Base-by-base conservation (phyloP, 2,113 vertebrate species). In the Enhydra lutris region DNA sequence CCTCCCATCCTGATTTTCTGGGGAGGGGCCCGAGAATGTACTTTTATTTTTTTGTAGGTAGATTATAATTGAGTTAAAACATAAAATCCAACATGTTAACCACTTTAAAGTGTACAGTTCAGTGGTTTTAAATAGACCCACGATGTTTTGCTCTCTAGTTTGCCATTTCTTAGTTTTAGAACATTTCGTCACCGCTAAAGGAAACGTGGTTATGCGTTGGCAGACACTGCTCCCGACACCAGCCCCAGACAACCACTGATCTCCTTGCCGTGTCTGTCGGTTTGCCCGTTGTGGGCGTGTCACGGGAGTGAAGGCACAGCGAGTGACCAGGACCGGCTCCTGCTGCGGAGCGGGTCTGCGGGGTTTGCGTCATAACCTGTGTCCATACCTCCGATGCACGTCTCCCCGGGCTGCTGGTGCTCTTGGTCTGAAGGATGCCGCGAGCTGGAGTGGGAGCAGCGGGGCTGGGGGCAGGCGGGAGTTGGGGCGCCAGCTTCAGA, bases 221-320 rank as follows among this genome's bases (percentile, higher is more conserved):
- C 29, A 55, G 26, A 52, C 57, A 15, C 21, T 73, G 26, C 20
- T 31, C 15, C 45, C 8, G 3, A 15, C 39, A 10, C 42, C 57
- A 45, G 39, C 67, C 45, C 11, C 21, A 1, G 1, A n/a, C 73
- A 21, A 3, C 15, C n/a, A 3, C 7, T 39, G 0, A 7, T 18
- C 21, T n/a, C 6, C 84, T 12, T 10, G 42, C n/a, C 34, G 18
- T 31, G 31, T 39, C 21, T 31, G 17, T 78, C 0, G 11, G 42
- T 7, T 20, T 39, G 17, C 76, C 67, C 11, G 0, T 20, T 23
- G 4, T 42, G 78, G n/a, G 6, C 61, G 0, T 2, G 36, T 67
- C 3, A 2, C 5, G 1, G 42, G 21, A 24, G n/a, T 24, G 67
- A 11, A 74, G 34, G 69, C 26, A 2, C 47, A 36, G 39, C 1